phyloP scores from a whole-genome alignment of 2,797 vertebrate genomes.

The Propithecus perrieri region DNA sequence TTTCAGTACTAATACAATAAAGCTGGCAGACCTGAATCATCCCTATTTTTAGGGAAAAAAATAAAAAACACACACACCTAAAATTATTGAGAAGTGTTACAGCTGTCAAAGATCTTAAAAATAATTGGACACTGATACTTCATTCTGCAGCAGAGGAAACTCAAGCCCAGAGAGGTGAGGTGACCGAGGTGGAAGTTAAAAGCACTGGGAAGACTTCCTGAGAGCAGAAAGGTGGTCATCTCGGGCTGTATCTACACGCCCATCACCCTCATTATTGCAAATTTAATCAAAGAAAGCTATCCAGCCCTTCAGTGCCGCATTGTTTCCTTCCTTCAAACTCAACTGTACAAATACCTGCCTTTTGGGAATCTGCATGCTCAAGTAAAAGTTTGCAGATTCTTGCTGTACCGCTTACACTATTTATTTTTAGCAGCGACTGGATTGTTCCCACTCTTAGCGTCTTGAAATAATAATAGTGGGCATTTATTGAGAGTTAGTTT shows the following conservation, averaged over 20 bases:
- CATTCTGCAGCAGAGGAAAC: neutral
- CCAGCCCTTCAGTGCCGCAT: neutral
- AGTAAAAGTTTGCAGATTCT: neutral
- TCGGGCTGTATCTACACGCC: neutral
- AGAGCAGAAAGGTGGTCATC: neutral
- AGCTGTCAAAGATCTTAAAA: neutral
- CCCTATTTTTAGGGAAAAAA: neutral
- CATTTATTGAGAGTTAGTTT: constrained; percentile 36
- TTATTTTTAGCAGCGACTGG: constrained; percentile 24
- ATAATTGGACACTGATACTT: neutral
- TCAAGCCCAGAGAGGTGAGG: neutral
- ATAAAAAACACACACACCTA: neutral
- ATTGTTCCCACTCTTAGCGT: neutral
- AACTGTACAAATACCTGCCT: neutral
- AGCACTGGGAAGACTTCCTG: neutral
- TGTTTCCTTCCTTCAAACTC: neutral
- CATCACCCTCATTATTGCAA: neutral
- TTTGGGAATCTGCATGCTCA: neutral
- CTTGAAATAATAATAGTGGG: constrained; percentile 36
- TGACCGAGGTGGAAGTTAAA: neutral
- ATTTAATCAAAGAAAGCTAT: neutral
- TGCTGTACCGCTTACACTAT: neutral
- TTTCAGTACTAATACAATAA: neutral
- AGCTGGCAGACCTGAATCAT: neutral
- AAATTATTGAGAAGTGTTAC: neutral